Evolutionary conservation across 2,888 invertebrate species (phyloP).

Genomic region (Dryobota labecula): DNA sequence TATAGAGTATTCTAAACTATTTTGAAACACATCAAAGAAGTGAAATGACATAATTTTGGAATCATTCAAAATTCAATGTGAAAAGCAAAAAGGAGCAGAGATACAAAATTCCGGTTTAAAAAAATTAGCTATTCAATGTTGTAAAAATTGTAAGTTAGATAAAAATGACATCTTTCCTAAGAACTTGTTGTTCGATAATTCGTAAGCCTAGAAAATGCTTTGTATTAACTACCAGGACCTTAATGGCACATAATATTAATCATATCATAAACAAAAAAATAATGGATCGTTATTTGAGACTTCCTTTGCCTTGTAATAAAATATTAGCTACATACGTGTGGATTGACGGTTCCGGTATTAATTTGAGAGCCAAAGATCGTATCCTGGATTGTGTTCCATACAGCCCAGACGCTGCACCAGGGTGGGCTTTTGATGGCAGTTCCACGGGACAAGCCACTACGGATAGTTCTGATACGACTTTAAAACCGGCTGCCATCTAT

Average conservation of each 20-base stretch:
- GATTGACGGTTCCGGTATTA: conserved; percentile 95
- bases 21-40: conserved; percentile 6
- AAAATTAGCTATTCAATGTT: background rate
- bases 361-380: conserved; percentile 92
- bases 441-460: conserved; percentile 95
- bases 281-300: conserved; percentile 88
- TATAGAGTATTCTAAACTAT: background rate
- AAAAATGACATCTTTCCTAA: conserved; percentile 46
- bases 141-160: background rate
- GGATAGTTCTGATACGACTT: conserved; percentile 97
- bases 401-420: conserved; percentile 90
- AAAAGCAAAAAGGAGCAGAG: background rate
- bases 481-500: conserved; percentile 96
- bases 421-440: conserved; percentile 98
- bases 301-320: conserved; percentile 91
- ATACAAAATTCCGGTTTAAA: background rate
- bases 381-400: conserved; percentile 92
- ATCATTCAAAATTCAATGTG: conserved; percentile 27
- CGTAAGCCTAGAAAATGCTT: background rate
- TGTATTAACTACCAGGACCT: conserved; percentile 66
- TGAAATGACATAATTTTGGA: conserved; percentile 21
- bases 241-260: conserved; percentile 84
- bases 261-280: conserved; percentile 87
- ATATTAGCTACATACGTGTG: conserved; percentile 93
- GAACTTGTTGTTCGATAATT: conserved; percentile 16